A percentile compares a stretch with the other conserved stretches of the same genome.
These are phyloP conservation scores for Ganaspis brasiliensis DNA, from an alignment of 2,888 invertebrate species.

Conservation along the genomic window DNA sequence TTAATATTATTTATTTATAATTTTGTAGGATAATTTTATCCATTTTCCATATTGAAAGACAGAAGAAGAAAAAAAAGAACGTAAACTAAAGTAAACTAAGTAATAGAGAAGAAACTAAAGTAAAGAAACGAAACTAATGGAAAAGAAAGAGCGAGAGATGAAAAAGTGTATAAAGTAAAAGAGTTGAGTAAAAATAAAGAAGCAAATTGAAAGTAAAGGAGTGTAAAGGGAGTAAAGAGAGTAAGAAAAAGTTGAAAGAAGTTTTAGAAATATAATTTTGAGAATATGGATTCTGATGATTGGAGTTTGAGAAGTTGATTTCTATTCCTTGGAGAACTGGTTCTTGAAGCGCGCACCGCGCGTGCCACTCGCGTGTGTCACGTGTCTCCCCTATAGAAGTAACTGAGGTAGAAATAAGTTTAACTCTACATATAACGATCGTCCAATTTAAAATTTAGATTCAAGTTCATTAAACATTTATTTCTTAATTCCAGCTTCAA, in stretches of 20 bases:
- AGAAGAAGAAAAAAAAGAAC: too few relatives aligned
- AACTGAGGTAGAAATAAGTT: slow-evolving; percentile 40
- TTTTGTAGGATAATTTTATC: too few relatives aligned
- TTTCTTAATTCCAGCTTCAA: not conserved
- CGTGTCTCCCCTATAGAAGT: slow-evolving; percentile 71
- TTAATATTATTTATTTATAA: too few relatives aligned
- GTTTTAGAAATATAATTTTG: not conserved
- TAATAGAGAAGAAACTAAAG: too few relatives aligned
- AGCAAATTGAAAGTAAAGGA: not conserved
- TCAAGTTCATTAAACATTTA: slow-evolving; percentile 3
- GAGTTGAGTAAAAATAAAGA: not conserved
- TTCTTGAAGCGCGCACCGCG: slow-evolving; percentile 76
- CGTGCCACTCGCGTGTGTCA: slow-evolving; percentile 80
- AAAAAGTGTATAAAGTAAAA: not conserved
- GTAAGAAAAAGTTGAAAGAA: not conserved
- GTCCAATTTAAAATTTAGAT: not conserved
- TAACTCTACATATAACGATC: not conserved
- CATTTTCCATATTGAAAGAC: too few relatives aligned
- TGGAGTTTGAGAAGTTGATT: slow-evolving; percentile 55
- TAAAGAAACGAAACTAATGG: too few relatives aligned
- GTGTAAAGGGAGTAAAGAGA: not conserved
- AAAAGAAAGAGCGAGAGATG: too few relatives aligned
- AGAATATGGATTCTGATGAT: slow-evolving; percentile 23
- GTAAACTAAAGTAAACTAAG: too few relatives aligned
- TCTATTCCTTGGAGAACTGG: slow-evolving; percentile 76